Percentiles rank a stretch among this genome's conserved stretches.
These are phyloP conservation scores for Apodemia mormo DNA, from an alignment of 2,888 invertebrate species.

Conservation along the genomic window DNA sequence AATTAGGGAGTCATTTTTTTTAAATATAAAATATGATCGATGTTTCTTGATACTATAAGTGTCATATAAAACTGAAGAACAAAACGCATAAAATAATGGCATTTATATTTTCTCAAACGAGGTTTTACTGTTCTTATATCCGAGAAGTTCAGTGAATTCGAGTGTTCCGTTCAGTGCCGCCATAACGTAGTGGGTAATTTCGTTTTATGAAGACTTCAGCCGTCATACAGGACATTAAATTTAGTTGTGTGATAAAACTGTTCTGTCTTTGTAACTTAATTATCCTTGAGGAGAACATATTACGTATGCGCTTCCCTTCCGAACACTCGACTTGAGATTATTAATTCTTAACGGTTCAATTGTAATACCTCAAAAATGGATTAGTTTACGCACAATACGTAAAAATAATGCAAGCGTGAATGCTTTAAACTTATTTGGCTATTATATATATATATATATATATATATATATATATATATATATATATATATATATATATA, in stretches of 20 bases:
- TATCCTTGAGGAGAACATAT: neutral
- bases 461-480: too few relatives aligned
- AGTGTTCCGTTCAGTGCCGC: conserved; percentile 44
- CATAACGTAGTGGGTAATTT: conserved; percentile 51
- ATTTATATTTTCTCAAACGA: conserved; percentile 49
- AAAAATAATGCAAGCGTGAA: too few relatives aligned
- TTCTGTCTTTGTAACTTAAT: conserved; percentile 22
- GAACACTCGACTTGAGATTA: too few relatives aligned
- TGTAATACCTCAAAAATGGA: too few relatives aligned
- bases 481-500: too few relatives aligned
- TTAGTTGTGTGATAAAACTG: neutral
- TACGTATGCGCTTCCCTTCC: too few relatives aligned
- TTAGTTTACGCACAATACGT: too few relatives aligned
- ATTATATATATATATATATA: too few relatives aligned
- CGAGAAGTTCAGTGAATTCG: conserved; percentile 61
- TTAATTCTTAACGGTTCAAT: too few relatives aligned
- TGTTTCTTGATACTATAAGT: neutral
- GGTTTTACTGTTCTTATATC: conserved; percentile 58
- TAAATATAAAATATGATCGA: too few relatives aligned
- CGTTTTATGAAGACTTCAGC: conserved; percentile 61
- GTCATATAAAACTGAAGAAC: neutral
- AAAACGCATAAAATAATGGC: conserved; percentile 30
- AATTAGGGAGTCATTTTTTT: too few relatives aligned
- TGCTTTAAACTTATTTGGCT: too few relatives aligned
- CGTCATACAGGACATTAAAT: conserved; percentile 31